These are phyloP conservation scores for Sander vitreus DNA, from an alignment of 2,113 vertebrate species.

Conservation along the genomic window DNA sequence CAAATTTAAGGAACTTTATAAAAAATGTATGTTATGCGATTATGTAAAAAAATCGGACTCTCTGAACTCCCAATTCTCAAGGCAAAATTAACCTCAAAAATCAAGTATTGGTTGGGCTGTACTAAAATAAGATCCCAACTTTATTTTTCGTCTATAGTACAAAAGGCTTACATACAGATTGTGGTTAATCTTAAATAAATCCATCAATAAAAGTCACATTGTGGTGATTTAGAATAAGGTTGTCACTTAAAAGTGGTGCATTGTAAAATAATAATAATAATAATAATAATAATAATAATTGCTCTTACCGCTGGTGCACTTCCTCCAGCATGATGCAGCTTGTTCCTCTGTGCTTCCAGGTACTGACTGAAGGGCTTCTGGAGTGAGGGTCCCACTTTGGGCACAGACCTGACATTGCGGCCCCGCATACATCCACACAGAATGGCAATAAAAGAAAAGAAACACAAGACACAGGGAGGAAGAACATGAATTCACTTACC, in stretches of 20 bases:
- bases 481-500: constrained; percentile 86
- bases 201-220: background rate
- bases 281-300: background rate
- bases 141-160: background rate
- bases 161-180: background rate
- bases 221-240: background rate
- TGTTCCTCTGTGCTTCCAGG: constrained; percentile 95
- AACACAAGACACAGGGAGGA: constrained; percentile 10
- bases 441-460: constrained; percentile 25
- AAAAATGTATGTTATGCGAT: background rate
- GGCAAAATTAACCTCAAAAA: background rate
- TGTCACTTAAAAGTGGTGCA: background rate
- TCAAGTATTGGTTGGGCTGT: background rate
- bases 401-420: constrained; percentile 87
- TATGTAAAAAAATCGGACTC: background rate
- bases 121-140: background rate
- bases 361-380: constrained; percentile 99
- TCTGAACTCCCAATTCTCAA: background rate
- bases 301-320: constrained; percentile 89
- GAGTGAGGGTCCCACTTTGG: constrained; percentile 92
- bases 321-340: constrained; percentile 91
- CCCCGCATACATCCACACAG: constrained; percentile 61
- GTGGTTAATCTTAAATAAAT: background rate
- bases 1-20: background rate
- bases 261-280: background rate